A percentile compares a stretch with the other conserved stretches of the same genome.
Conservation (phyloP, 2,113 vertebrate genomes). For the Panthera leo region DNA sequence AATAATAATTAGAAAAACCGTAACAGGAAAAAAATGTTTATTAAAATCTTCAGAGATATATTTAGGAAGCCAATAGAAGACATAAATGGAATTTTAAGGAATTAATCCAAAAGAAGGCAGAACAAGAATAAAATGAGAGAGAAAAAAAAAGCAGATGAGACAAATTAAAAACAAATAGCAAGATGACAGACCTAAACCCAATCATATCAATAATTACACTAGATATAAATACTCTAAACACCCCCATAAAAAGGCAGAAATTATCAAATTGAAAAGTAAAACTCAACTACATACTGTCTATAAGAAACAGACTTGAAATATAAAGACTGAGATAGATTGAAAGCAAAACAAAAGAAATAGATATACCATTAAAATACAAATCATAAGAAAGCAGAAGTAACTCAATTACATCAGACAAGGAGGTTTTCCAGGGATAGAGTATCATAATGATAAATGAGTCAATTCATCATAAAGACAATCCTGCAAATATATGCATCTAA, state of each 20-base stretch:
- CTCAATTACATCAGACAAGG: background rate
- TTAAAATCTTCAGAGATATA: slow-evolving; percentile 34
- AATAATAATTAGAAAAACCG: background rate
- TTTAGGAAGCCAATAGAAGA: slow-evolving; percentile 18
- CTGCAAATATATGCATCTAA: background rate
- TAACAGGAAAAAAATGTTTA: background rate
- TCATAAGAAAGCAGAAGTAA: slow-evolving; percentile 16
- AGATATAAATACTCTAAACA: slow-evolving; percentile 24
- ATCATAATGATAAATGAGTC: slow-evolving; percentile 7
- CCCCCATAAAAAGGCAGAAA: background rate
- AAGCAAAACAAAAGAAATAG: slow-evolving; percentile 37
- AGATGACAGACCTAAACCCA: background rate
- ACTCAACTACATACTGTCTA: background rate
- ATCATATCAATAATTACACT: slow-evolving; percentile 16
- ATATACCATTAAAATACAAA: background rate
- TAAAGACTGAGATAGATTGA: background rate
- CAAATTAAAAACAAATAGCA: slow-evolving; percentile 41
- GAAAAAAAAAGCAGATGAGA: background rate
- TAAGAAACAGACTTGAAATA: slow-evolving; percentile 35
- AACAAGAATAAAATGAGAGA: slow-evolving; percentile 17
- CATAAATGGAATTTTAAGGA: slow-evolving; percentile 26
- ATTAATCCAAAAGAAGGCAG: slow-evolving; percentile 22
- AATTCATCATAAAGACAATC: slow-evolving; percentile 31
- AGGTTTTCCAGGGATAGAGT: slow-evolving; percentile 14
- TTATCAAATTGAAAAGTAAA: background rate